A percentile compares a stretch with the other conserved stretches of the same genome.
Conservation (phyloP, 2,113 vertebrate genomes). For the Cranoglanis bouderius region DNA sequence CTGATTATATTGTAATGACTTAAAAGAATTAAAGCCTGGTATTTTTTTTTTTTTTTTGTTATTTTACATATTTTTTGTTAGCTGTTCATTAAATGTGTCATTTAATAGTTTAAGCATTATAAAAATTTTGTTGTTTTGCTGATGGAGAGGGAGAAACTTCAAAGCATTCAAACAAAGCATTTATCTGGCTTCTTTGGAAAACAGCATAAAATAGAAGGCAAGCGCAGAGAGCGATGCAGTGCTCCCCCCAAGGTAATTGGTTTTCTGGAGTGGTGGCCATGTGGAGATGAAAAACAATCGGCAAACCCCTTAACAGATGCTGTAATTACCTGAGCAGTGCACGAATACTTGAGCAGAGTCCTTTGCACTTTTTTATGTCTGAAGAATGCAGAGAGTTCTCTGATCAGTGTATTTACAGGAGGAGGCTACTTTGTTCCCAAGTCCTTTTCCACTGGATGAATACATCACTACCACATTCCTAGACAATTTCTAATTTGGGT, state of each 20-base stretch:
- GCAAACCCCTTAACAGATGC: constrained; percentile 78
- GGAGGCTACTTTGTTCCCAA: background rate
- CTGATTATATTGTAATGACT: constrained; percentile 1
- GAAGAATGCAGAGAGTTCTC: constrained; percentile 7
- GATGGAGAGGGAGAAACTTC: constrained; percentile 50
- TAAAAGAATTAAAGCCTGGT: background rate
- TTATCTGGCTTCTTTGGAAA: constrained; percentile 54
- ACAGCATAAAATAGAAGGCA: constrained; percentile 63
- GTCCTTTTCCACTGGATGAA: background rate
- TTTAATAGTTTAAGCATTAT: background rate
- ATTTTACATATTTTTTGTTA: background rate
- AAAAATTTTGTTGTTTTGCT: constrained; percentile 29
- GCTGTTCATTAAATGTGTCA: constrained; percentile 14
- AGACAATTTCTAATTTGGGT: background rate
- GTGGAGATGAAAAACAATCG: constrained; percentile 81
- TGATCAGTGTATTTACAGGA: constrained; percentile 21
- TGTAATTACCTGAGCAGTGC: constrained; percentile 76
- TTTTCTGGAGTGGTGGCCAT: constrained; percentile 80
- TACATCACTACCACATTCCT: background rate
- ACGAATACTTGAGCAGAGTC: constrained; percentile 57
- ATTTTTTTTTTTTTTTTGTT: background rate
- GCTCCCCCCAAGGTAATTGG: constrained; percentile 72
- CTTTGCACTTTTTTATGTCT: constrained; percentile 51
- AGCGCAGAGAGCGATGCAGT: constrained; percentile 65
- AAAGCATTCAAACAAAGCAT: constrained; percentile 50